A percentile compares a stretch with the other conserved stretches of the same genome.
Conservation (phyloP, 2,113 vertebrate genomes). For the Hydropotes inermis region DNA sequence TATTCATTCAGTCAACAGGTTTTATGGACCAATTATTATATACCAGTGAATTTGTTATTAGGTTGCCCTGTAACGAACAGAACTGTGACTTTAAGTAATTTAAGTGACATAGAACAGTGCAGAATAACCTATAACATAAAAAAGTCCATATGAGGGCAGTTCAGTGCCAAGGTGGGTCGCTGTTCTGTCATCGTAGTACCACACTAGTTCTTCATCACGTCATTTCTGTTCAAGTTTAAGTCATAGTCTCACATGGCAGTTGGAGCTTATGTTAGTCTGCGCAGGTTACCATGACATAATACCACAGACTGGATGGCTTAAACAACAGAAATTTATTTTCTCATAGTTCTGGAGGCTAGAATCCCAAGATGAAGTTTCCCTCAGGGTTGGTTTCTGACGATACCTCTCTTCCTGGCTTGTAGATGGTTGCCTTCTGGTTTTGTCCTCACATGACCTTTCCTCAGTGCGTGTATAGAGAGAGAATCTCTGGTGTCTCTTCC, state of each 20-base stretch:
- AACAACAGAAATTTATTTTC: not conserved
- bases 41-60: not conserved
- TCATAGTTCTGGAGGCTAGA: not conserved
- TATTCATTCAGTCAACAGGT: not conserved
- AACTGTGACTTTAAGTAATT: not conserved
- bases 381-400: not conserved
- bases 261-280: not conserved
- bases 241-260: not conserved
- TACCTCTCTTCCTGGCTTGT: not conserved
- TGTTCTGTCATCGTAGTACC: not conserved
- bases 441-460: not conserved
- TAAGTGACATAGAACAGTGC: not conserved
- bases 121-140: not conserved
- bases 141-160: not conserved
- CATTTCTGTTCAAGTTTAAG: not conserved
- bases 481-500: not conserved
- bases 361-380: not conserved
- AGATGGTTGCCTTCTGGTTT: not conserved
- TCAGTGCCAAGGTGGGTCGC: not conserved
- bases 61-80: not conserved
- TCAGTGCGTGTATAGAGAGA: accelerated
- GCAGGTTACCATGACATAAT: not conserved
- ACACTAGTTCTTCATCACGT: not conserved
- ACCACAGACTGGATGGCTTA: not conserved
- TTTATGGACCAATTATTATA: not conserved